Percentiles rank a stretch among this genome's conserved stretches.
Conservation (phyloP, 37 sponge, comb jelly and placozoan genomes). For the Axinella damicornis region DNA sequence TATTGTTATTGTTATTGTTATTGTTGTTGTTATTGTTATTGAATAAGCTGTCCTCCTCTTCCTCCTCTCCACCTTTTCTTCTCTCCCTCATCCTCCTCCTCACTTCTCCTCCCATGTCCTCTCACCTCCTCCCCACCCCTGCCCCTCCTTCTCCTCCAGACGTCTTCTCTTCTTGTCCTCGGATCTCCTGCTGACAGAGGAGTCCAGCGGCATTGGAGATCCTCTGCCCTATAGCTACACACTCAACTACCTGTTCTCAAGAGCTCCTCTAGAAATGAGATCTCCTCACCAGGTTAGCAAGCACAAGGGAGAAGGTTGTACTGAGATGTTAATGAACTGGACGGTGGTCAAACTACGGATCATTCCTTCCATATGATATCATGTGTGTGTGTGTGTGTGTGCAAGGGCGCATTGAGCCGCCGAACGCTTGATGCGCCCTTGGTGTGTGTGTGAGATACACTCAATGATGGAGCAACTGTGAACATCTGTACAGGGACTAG, state of each 20-base stretch:
- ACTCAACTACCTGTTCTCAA: constrained; percentile 78
- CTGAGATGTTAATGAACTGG: too few relatives aligned
- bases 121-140: constrained; percentile 33
- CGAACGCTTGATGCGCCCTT: too few relatives aligned
- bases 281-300: constrained; percentile 87
- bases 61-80: background rate
- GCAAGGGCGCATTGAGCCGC: too few relatives aligned
- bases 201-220: constrained; percentile 52
- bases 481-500: too few relatives aligned
- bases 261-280: constrained; percentile 71
- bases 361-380: too few relatives aligned
- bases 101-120: constrained; percentile 59
- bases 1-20: too few relatives aligned
- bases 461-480: too few relatives aligned
- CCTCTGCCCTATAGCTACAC: constrained; percentile 80
- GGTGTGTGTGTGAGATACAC: too few relatives aligned
- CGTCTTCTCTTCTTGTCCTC: constrained; percentile 69
- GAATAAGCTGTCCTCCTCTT: too few relatives aligned
- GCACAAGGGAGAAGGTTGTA: too few relatives aligned
- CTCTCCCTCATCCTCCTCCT: background rate
- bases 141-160: constrained; percentile 8
- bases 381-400: background rate
- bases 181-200: constrained; percentile 37
- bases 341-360: too few relatives aligned
- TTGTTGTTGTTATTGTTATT: too few relatives aligned